Evolutionary conservation across 1,140 invertebrate species (phyloP), one percentile per base, ranked within the genome.

Genomic region (Diabrotica virgifera): DNA sequence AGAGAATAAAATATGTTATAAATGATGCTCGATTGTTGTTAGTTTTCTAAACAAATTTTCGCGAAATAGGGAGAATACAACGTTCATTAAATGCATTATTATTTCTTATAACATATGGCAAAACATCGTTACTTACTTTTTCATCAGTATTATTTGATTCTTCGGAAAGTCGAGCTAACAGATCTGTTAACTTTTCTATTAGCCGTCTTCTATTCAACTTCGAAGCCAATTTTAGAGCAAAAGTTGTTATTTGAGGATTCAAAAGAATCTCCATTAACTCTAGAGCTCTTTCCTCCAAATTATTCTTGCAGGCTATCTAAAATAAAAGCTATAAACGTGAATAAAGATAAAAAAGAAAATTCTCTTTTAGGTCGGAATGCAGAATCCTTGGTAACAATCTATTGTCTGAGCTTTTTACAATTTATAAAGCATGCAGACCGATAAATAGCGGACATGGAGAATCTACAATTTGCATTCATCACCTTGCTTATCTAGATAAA

Each of bases 141-240:
- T 46, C 65, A 55, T 64, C 36, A 10, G 46, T 14, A 46, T 63
- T 62, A 24, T 62, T 14, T 6, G 36, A 51, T 55, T 72, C 60
- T 35, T 67, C 56, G 5, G 59, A 35, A 12, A 72, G 53, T 37
- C 36, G 50, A 37, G 57, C 24, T 0, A 81, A 79, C 0, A 78
- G 69, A 66, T 85, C 80, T 8, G 79, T 74, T 37, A 93, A 78
- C 76, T 87, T 89, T 69, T 95, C 89, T 0, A 90, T 91, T 35
- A 98, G 82, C 67, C 90, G 86, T 57, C 88, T 85, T 71, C 87
- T 87, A 40, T 89, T 88, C 0, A 90, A 79, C 65, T 90, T 87
- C 5, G 86, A 86, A 5, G 94, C 91, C 80, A 96, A 97, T 72
- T 93, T 94, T 5, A 94, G 88, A 5, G 93, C 94, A 36, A 95